A percentile compares a stretch with the other conserved stretches of the same genome.
phyloP scores from a whole-genome alignment of 2,113 vertebrate species.

The Clarias magur region DNA sequence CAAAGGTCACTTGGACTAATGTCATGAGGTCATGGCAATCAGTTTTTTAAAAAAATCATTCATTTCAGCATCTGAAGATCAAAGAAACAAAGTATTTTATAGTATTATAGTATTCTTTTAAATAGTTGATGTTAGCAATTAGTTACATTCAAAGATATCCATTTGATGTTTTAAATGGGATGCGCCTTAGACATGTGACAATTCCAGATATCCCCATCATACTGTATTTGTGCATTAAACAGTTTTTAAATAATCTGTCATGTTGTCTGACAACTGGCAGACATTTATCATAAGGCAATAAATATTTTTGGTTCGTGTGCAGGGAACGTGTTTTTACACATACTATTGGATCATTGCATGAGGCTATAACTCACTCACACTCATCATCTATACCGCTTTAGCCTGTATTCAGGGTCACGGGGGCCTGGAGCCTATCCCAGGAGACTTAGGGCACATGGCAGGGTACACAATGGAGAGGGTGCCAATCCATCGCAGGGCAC shows the following conservation, averaged over 20 bases:
- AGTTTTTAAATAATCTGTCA: background rate
- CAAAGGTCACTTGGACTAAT: conserved; percentile 36
- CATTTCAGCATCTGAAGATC: background rate
- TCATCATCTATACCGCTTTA: too few species aligned
- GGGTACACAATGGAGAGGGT: too few species aligned
- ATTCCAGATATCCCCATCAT: background rate
- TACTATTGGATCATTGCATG: background rate
- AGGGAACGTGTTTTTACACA: background rate
- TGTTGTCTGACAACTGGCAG: background rate
- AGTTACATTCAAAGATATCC: background rate
- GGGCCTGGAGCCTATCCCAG: too few species aligned
- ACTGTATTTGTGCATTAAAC: background rate
- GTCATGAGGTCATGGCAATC: conserved; percentile 47
- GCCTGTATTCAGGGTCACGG: too few species aligned
- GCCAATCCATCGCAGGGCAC: too few species aligned
- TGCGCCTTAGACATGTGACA: background rate
- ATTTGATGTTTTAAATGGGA: background rate
- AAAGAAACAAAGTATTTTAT: background rate
- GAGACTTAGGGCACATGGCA: too few species aligned
- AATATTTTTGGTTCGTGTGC: background rate
- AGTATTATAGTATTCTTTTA: background rate
- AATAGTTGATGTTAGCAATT: background rate
- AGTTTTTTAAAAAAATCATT: conserved; percentile 19
- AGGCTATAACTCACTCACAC: background rate
- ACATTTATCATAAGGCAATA: background rate